Evolutionary conservation across 2,797 vertebrate genomes (phyloP).

Genomic region (Ctenosaura bakeri): DNA sequence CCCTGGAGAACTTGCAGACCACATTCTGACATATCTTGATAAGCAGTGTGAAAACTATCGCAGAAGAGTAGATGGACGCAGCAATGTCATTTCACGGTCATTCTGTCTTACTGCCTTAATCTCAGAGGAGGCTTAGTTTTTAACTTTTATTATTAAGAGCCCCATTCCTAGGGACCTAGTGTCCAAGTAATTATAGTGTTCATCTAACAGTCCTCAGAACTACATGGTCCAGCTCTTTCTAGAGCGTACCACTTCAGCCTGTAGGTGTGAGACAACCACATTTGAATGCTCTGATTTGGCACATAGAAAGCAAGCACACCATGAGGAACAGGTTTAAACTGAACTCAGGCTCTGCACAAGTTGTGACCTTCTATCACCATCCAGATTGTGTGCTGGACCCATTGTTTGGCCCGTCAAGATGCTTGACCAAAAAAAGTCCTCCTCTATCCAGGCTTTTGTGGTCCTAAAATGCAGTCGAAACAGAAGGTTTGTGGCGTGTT

Average conservation of each 20-base stretch:
- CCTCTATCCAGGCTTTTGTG: not conserved
- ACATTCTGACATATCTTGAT: not conserved
- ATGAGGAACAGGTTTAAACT: not conserved
- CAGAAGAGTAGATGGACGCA: not conserved
- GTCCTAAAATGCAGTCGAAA: not conserved
- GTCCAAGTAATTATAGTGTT: not conserved
- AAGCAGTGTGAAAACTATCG: not conserved
- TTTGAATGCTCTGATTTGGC: not conserved
- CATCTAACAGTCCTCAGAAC: not conserved
- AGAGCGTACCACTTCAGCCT: not conserved
- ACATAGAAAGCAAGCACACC: not conserved
- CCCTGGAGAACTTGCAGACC: constrained; percentile 19
- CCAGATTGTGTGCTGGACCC: not conserved
- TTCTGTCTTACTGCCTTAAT: constrained; percentile 18
- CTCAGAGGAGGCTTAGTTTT: not conserved
- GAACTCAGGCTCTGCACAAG: not conserved
- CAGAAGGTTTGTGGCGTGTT: not conserved
- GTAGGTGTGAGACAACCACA: not conserved
- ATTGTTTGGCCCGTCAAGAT: too few relatives aligned
- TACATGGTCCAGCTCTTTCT: not conserved
- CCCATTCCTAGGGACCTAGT: not conserved
- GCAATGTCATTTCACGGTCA: constrained; percentile 29
- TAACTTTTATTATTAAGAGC: constrained; percentile 8
- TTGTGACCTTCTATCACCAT: not conserved
- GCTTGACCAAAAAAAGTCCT: not conserved